These are phyloP conservation scores for Ophion obscuratus DNA, from an alignment of 2,888 invertebrate genomes.

Conservation along the genomic window DNA sequence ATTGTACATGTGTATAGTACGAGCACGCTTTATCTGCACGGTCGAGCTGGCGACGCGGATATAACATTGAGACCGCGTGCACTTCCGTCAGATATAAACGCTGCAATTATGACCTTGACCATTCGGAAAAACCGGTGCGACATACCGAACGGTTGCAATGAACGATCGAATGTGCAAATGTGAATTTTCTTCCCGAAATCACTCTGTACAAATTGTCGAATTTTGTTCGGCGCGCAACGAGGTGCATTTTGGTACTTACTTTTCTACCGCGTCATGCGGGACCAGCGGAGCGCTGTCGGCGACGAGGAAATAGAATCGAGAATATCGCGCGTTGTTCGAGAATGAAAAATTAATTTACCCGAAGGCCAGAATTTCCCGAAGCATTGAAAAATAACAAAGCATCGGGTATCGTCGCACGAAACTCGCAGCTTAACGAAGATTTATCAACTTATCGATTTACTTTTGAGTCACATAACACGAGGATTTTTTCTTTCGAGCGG, in stretches of 20 bases:
- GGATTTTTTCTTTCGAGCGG: too few species aligned
- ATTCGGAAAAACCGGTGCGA: background rate
- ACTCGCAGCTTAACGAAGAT: background rate
- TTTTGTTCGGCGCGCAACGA: background rate
- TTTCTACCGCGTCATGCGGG: constrained; percentile 29
- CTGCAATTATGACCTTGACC: constrained; percentile 49
- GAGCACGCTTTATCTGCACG: constrained; percentile 20
- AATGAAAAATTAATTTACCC: constrained; percentile 14
- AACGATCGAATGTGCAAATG: background rate
- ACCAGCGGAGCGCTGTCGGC: background rate
- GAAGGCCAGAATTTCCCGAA: background rate
- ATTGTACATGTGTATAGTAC: background rate
- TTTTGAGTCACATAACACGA: background rate
- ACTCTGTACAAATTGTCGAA: background rate
- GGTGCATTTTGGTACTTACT: constrained; percentile 21
- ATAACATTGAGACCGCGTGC: constrained; percentile 21
- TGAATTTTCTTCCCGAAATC: background rate
- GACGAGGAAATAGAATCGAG: background rate
- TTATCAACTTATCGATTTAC: background rate
- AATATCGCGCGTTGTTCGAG: background rate
- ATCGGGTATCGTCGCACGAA: background rate
- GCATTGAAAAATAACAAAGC: constrained; percentile 32
- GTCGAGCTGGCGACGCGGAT: background rate
- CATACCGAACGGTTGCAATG: constrained; percentile 20
- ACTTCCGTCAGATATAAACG: constrained; percentile 45